Percentiles rank a stretch among this genome's conserved stretches.
Evolutionary conservation across 2,113 vertebrate genomes (phyloP).

Genomic region (Ascaphus truei): DNA sequence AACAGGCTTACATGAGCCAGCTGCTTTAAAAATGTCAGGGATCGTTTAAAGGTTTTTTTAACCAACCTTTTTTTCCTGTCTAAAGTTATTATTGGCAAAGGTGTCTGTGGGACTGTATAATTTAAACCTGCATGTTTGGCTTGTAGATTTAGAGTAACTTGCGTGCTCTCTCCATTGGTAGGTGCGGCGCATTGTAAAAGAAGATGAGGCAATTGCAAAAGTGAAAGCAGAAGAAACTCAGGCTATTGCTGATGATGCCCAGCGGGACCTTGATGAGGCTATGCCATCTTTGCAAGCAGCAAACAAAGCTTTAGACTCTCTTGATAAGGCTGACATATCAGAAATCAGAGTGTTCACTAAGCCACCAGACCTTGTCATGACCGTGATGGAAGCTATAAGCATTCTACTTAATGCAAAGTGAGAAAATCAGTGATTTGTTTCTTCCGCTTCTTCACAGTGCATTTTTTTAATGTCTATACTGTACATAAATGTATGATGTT

Average conservation of each 20-base stretch:
- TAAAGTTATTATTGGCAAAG: too few species aligned
- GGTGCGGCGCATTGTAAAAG: conserved; percentile 69
- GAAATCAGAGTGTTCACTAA: conserved; percentile 83
- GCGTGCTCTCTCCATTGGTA: conserved; percentile 29
- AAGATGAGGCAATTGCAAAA: conserved; percentile 72
- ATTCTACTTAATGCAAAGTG: conserved; percentile 76
- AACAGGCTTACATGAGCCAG: too few species aligned
- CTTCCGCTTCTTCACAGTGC: too few species aligned
- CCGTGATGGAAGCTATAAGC: conserved; percentile 77
- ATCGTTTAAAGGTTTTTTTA: too few species aligned
- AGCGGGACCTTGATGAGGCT: conserved; percentile 75
- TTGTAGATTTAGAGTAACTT: background rate
- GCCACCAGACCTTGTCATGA: conserved; percentile 77
- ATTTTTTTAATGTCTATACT: background rate
- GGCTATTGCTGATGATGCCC: conserved; percentile 75
- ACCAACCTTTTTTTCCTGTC: too few species aligned
- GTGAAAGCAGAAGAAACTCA: conserved; percentile 78
- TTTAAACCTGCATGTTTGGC: too few species aligned
- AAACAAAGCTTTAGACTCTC: conserved; percentile 71
- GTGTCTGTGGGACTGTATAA: too few species aligned
- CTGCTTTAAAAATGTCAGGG: too few species aligned
- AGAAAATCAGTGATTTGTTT: conserved; percentile 40
- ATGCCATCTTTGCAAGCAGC: conserved; percentile 71
- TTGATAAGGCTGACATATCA: conserved; percentile 81
- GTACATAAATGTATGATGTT: background rate